Conservation (phyloP, 2,113 vertebrate genomes). For the Pygoscelis antarcticus region DNA sequence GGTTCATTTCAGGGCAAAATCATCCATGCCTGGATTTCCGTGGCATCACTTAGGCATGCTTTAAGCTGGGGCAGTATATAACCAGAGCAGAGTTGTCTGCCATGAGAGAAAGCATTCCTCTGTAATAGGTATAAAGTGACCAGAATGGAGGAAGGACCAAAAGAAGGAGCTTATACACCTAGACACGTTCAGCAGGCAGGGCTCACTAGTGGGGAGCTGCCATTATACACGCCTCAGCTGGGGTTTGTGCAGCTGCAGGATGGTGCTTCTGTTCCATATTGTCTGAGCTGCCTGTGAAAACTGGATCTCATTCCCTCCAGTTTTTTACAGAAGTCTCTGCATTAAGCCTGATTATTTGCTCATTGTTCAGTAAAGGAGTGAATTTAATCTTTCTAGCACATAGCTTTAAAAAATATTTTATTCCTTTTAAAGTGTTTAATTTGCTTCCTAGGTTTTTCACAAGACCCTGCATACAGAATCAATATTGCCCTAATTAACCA, state of each 20-base stretch:
- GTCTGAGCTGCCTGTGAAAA: not conserved
- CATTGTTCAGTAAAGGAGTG: not conserved
- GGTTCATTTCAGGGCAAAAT: not conserved
- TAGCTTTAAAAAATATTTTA: not conserved
- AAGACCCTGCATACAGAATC: not conserved
- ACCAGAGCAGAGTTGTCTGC: not conserved
- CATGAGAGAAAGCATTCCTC: not conserved
- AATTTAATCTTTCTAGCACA: not conserved
- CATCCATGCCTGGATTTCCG: not conserved
- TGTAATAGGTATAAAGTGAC: not conserved
- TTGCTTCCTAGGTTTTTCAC: constrained; percentile 13
- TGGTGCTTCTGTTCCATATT: not conserved
- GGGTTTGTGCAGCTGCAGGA: not conserved
- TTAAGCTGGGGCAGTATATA: not conserved
- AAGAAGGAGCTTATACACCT: not conserved
- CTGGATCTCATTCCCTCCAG: not conserved
- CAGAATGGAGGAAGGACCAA: not conserved
- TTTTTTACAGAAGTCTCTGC: not conserved
- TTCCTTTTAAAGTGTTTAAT: not conserved
- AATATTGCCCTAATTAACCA: constrained; percentile 17
- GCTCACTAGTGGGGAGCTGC: not conserved
- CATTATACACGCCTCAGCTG: rapidly evolving
- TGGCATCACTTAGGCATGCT: not conserved
- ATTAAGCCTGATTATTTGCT: not conserved
- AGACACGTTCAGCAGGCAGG: not conserved